A percentile compares a stretch with the other conserved stretches of the same genome.
Conservation (phyloP, 2,797 vertebrate genomes). For the Enteromius fasciolatus region DNA sequence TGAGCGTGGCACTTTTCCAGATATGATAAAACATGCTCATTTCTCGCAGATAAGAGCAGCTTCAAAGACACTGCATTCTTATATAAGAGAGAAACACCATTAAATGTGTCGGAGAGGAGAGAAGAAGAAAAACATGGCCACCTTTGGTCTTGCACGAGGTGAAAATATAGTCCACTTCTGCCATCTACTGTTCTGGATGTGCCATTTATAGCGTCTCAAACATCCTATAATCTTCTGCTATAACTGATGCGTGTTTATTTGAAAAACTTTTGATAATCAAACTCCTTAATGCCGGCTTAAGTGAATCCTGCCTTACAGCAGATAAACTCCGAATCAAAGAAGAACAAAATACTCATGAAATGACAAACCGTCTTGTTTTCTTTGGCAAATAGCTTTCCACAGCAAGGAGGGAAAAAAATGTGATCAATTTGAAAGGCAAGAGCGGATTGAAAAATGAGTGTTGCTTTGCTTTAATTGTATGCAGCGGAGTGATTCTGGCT, state of each 20-base stretch:
- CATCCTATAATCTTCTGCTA: background rate
- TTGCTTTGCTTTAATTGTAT: slow-evolving; percentile 73
- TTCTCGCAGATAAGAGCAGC: slow-evolving; percentile 73
- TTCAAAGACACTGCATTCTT: slow-evolving; percentile 77
- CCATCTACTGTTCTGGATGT: slow-evolving; percentile 56
- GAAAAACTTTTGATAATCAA: background rate
- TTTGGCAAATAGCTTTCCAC: slow-evolving; percentile 46
- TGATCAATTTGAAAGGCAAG: slow-evolving; percentile 73
- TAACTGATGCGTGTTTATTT: background rate
- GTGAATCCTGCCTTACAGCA: background rate
- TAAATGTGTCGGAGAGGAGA: slow-evolving; percentile 65
- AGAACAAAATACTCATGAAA: slow-evolving; percentile 67
- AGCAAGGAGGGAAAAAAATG: slow-evolving; percentile 48
- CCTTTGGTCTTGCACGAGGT: background rate
- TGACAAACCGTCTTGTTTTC: slow-evolving; percentile 56
- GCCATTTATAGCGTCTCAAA: background rate
- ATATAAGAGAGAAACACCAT: slow-evolving; percentile 79
- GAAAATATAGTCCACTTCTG: slow-evolving; percentile 48
- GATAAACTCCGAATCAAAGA: slow-evolving; percentile 19
- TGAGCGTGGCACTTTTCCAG: slow-evolving; percentile 61
- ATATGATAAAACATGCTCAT: slow-evolving; percentile 66
- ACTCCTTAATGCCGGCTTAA: background rate
- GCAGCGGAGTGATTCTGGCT: slow-evolving; percentile 66
- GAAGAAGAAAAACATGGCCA: slow-evolving; percentile 13
- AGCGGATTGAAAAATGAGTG: slow-evolving; percentile 70